Conservation (phyloP, 2,888 invertebrate genomes). For the Zaprionus obscuricornis region DNA sequence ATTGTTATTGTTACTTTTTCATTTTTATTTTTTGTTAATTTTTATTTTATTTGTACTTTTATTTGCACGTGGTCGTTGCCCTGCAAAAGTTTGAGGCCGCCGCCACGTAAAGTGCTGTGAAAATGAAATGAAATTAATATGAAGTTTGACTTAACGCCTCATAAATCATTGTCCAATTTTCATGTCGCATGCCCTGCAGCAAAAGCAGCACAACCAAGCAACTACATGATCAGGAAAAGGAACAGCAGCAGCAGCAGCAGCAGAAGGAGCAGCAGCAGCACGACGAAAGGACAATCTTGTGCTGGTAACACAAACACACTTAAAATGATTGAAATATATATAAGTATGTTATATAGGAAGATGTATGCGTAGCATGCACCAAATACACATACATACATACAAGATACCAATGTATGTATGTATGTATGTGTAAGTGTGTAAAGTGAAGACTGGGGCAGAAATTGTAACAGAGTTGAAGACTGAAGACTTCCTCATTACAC, state of each 20-base stretch:
- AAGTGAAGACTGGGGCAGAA: conserved; percentile 31
- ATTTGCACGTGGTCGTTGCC: conserved; percentile 32
- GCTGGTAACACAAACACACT: conserved; percentile 72
- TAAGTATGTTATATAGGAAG: conserved; percentile 36
- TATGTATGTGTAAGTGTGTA: conserved; percentile 12
- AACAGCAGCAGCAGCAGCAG: conserved; percentile 14
- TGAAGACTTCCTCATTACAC: conserved; percentile 75
- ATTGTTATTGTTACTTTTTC: conserved; percentile 21
- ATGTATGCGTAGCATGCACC: conserved; percentile 68
- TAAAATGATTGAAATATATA: conserved; percentile 78
- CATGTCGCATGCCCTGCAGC: conserved; percentile 51
- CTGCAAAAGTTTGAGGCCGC: conserved; percentile 53
- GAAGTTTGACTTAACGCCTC: conserved; percentile 78
- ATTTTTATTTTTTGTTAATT: background rate
- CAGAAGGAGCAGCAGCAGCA: conserved; percentile 18
- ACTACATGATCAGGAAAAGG: conserved; percentile 9
- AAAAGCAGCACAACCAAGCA: background rate
- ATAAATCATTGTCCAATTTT: conserved; percentile 79
- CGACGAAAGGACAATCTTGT: background rate
- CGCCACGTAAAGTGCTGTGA: conserved; percentile 33
- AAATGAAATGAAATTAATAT: conserved; percentile 78
- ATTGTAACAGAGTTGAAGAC: conserved; percentile 27
- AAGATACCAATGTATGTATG: conserved; percentile 10
- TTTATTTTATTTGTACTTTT: conserved; percentile 22
- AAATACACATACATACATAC: conserved; percentile 28